phyloP scores from a whole-genome alignment of 2,888 invertebrate species.

The Drosophila subsilvestris region DNA sequence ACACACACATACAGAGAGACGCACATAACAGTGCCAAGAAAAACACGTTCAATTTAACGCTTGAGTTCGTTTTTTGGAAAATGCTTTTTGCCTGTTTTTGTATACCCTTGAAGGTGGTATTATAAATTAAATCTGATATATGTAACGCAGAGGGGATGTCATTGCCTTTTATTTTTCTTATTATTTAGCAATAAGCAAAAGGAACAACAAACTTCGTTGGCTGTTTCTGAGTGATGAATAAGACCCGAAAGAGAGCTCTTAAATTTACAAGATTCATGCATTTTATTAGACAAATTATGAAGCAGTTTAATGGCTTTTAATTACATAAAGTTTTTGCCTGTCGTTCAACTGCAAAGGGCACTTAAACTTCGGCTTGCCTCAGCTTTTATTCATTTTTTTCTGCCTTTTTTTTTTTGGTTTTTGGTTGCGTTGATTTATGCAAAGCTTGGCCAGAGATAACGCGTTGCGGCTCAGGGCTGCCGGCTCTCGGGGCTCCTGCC shows the following conservation, averaged over 20 bases:
- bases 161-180: too few relatives aligned
- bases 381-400: constrained; percentile 16
- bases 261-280: too few relatives aligned
- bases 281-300: too few relatives aligned
- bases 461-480: constrained; percentile 54
- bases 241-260: too few relatives aligned
- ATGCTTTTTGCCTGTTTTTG: constrained; percentile 28
- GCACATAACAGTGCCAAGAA: constrained; percentile 5
- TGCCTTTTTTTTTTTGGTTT: constrained; percentile 17
- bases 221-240: too few relatives aligned
- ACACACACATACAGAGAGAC: background rate
- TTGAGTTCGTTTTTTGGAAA: constrained; percentile 63
- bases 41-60: constrained; percentile 70
- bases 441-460: constrained; percentile 69
- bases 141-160: too few relatives aligned
- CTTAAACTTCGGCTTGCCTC: background rate
- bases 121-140: background rate
- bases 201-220: too few relatives aligned
- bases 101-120: background rate
- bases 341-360: background rate
- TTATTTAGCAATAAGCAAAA: too few relatives aligned
- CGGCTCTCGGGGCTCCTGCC: constrained; percentile 16
- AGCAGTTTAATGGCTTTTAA: too few relatives aligned
- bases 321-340: background rate
- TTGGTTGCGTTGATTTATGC: constrained; percentile 69